Evolutionary conservation across 1,140 invertebrate species (phyloP).

Genomic region (Ostrea edulis): DNA sequence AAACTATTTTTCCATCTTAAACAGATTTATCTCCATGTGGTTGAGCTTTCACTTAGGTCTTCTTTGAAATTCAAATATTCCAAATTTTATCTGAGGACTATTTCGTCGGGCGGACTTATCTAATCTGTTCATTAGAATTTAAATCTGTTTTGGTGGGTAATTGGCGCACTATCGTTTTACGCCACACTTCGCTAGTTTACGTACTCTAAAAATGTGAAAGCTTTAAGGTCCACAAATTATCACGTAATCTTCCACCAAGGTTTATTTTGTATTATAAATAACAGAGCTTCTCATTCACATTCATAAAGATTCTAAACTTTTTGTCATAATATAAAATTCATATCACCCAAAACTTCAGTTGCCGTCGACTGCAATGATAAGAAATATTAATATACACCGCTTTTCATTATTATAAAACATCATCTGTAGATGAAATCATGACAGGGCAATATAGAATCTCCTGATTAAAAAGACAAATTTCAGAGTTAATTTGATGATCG

Average conservation of each 20-base stretch:
- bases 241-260: not conserved
- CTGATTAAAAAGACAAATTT: slow-evolving; percentile 33
- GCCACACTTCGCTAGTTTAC: slow-evolving; percentile 44
- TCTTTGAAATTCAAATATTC: not conserved
- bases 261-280: not conserved
- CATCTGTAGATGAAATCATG: slow-evolving; percentile 22
- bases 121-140: slow-evolving; percentile 42
- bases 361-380: slow-evolving; percentile 21
- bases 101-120: slow-evolving; percentile 32
- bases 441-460: slow-evolving; percentile 32
- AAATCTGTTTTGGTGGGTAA: slow-evolving; percentile 34
- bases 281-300: slow-evolving; percentile 5
- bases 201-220: not conserved
- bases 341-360: slow-evolving; percentile 25
- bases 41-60: not conserved
- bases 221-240: slow-evolving; percentile 20
- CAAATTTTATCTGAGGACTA: slow-evolving; percentile 12
- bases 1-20: not conserved
- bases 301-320: not conserved
- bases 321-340: slow-evolving; percentile 34
- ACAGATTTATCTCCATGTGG: slow-evolving; percentile 8
- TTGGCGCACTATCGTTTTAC: slow-evolving; percentile 37
- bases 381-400: slow-evolving; percentile 30
- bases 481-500: slow-evolving; percentile 29
- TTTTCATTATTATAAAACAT: slow-evolving; percentile 34